Conservation (phyloP, 1,140 invertebrate genomes). For the Colletes latitarsis region DNA sequence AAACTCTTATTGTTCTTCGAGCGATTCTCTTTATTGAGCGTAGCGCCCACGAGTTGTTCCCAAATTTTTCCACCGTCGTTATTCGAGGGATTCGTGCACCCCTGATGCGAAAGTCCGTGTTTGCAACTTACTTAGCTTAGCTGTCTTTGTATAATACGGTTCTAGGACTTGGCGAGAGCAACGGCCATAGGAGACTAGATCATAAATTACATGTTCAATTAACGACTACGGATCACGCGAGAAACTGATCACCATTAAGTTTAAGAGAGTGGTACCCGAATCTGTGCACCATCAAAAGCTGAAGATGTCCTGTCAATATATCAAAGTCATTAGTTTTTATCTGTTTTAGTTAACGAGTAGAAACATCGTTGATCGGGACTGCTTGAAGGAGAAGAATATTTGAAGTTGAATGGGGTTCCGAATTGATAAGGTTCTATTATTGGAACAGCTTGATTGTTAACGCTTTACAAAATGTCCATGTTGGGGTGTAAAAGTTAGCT, state of each 20-base stretch:
- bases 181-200: constrained; percentile 35
- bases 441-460: too few species aligned
- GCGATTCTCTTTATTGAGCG: not conserved
- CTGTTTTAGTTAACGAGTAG: too few species aligned
- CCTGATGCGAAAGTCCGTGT: constrained; percentile 1
- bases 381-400: not conserved
- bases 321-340: not conserved
- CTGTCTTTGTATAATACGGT: constrained; percentile 24
- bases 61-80: too few species aligned
- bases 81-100: constrained; percentile 2
- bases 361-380: not conserved
- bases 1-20: not conserved
- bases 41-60: not conserved
- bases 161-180: constrained; percentile 17
- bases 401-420: not conserved
- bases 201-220: constrained; percentile 45
- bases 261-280: constrained; percentile 2
- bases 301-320: not conserved
- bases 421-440: not conserved
- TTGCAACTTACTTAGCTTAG: constrained; percentile 17
- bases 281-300: not conserved
- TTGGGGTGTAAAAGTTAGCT: too few species aligned
- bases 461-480: too few species aligned
- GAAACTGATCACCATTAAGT: constrained; percentile 46
- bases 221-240: constrained; percentile 20